phyloP scores from a whole-genome alignment of 2,113 vertebrate species.

The Podocnemis expansa region DNA sequence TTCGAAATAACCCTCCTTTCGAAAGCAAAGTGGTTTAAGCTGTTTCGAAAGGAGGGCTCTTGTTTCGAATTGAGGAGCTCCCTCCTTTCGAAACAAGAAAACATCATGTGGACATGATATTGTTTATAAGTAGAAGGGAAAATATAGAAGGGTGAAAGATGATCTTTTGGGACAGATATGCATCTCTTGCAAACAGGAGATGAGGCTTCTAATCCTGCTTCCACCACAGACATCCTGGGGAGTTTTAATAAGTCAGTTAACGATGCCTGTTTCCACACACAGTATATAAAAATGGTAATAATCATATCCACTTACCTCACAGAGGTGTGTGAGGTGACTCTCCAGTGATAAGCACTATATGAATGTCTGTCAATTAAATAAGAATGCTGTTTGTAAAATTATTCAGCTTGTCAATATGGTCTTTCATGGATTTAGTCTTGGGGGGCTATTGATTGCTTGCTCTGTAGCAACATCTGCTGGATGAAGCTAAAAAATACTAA shows the following conservation, averaged over 20 bases:
- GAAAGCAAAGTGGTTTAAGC: too few relatives aligned
- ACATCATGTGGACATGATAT: background rate
- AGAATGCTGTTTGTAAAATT: background rate
- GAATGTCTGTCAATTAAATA: background rate
- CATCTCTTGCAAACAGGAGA: background rate
- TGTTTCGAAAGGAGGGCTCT: too few relatives aligned
- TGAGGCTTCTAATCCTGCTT: background rate
- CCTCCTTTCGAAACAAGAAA: too few relatives aligned
- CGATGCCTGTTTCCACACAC: background rate
- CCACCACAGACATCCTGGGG: background rate
- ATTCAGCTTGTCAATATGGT: background rate
- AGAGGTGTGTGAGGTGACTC: background rate
- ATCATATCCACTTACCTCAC: background rate
- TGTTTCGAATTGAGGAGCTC: too few relatives aligned
- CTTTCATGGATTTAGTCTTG: background rate
- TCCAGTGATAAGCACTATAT: background rate
- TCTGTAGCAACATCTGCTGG: constrained; percentile 45
- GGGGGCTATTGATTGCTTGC: background rate
- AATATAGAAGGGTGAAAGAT: background rate
- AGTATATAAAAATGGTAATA: background rate
- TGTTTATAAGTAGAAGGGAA: background rate
- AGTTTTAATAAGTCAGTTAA: background rate
- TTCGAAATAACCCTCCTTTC: too few relatives aligned
- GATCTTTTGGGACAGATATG: background rate
- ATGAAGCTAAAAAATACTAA: background rate